Evolutionary conservation across 53 echinoderm and acorn worm genomes (phyloP), one percentile per base, ranked within the genome.

Genomic region (Luidia sarsii): DNA sequence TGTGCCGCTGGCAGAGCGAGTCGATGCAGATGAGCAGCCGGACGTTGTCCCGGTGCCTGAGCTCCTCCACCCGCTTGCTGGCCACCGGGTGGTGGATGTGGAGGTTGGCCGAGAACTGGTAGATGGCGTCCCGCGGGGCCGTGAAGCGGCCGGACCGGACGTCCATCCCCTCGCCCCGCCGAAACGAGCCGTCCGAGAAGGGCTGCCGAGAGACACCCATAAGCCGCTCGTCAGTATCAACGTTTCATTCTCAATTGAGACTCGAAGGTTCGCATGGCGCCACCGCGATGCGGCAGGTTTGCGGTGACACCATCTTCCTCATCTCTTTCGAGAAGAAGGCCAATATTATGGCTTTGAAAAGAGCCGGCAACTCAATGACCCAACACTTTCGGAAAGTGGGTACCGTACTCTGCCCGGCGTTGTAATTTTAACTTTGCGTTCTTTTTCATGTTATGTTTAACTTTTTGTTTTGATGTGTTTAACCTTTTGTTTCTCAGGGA

Each of bases 131-230:
- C 13, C 93, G 75, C 0, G 90, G 91, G 4, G 93, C 97, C 1
- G 92, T 93, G 87, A 93, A 96, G 18, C 97, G 86, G 2, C 97
- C 97, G 0, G 93, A 85, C 28, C 70, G 83, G n/a, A 96, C 93
- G 62, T 96, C 97, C 51, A 96, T 65, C 3, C 97, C 97, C 10
- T 79, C 74, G 2, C 97, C 97, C n/a, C 92, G 53, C 75, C 70
- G 71, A 43, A 96, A 96, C 7, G 92, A 90, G 14, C 95, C 95
- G 3, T 81, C 87, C 1, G 85, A 82, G 41, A 86, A 74, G 1
- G 90, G 90, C 93, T 93, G 87, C 27, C 52, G 68, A n/a, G n/a
- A n/a, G n/a, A n/a, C n/a, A n/a, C n/a, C n/a, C n/a, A n/a, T n/a
- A 65, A 21, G 18, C 5, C 6, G 24, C 25, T 14, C 29, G 23